Conservation (phyloP, 2,888 invertebrate genomes). For the Lasioglossum figueresi region DNA sequence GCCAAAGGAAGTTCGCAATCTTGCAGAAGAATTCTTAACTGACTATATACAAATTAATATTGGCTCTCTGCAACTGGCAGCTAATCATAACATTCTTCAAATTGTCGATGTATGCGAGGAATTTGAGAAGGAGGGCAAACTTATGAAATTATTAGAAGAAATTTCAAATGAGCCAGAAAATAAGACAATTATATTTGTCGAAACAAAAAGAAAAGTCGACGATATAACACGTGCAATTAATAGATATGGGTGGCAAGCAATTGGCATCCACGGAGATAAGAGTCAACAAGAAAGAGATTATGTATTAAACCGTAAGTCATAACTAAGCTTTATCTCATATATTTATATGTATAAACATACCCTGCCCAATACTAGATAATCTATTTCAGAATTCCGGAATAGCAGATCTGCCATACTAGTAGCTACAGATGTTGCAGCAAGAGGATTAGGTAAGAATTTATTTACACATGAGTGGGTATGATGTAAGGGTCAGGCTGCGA, state of each 20-base stretch:
- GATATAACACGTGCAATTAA: slow-evolving; percentile 87
- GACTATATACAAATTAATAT: slow-evolving; percentile 88
- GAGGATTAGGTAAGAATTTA: slow-evolving; percentile 86
- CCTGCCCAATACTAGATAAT: slow-evolving; percentile 34
- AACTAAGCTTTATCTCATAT: not conserved
- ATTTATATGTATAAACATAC: not conserved
- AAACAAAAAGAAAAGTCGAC: slow-evolving; percentile 89
- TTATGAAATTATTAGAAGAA: slow-evolving; percentile 86
- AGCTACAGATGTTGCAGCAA: slow-evolving; percentile 88
- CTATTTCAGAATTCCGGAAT: slow-evolving; percentile 84
- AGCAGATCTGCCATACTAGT: slow-evolving; percentile 86
- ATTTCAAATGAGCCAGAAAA: slow-evolving; percentile 87
- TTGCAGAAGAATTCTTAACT: slow-evolving; percentile 88
- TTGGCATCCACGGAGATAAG: slow-evolving; percentile 88
- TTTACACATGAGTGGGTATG: slow-evolving; percentile 70
- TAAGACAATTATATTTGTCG: slow-evolving; percentile 89
- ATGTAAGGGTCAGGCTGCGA: slow-evolving; percentile 84
- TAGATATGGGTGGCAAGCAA: slow-evolving; percentile 86
- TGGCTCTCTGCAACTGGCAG: slow-evolving; percentile 87
- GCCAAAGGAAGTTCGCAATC: slow-evolving; percentile 88
- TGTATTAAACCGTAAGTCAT: slow-evolving; percentile 85
- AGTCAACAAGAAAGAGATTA: slow-evolving; percentile 88
- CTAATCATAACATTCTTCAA: slow-evolving; percentile 90
- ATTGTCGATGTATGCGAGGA: slow-evolving; percentile 88
- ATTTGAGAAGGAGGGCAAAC: slow-evolving; percentile 86